Evolutionary conservation across 2,797 vertebrate species (phyloP), one percentile per base, ranked within the genome.

Genomic region (Lycodopsis pacificus): DNA sequence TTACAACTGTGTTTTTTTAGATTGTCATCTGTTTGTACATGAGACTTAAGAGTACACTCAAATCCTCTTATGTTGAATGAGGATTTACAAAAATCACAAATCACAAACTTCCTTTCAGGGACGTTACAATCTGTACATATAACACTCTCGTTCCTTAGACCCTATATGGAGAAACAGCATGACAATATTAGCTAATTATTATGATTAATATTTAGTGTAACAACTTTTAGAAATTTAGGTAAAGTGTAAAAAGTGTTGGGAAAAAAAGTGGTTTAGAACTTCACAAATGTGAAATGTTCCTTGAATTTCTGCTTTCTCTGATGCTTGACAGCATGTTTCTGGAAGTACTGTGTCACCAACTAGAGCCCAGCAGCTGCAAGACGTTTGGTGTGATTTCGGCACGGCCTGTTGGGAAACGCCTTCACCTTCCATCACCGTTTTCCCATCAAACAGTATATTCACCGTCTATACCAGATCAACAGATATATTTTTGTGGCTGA

Each of bases 341-440:
- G 96, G 96, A 96, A 96, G 84, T 96, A 96, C 87, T 96, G 96
- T 30, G 96, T 96, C 77, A 96, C 96, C 89, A 96, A 95, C 88
- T 96, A 92, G 75, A 83, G 68, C n/a, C 11, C 34, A 40, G 56
- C 32, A 20, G 67, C 34, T 6, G 64, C 44, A 30, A 14, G 49
- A 67, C n/a, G 5, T 40, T 8, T 14, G 44, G 44, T 76, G 32
- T 27, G 46, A 63, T 57, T 72, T 68, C 7, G 13, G 27, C 9
- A 10, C 38, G 25, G 48, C 62, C 76, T 80, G 79, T 19, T 56
- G 32, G 72, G 68, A 86, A 75, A 84, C 44, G 12, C n/a, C 71
- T 59, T 71, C 49, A n/a, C 64, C 62, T 40, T 57, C 54, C 65
- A 62, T 79, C 64, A 14, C 61, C 65, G 19, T 89, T 86, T 15